Evolutionary conservation across 2,797 vertebrate species (phyloP).

Genomic region (Oryzias dopingdopingensis): DNA sequence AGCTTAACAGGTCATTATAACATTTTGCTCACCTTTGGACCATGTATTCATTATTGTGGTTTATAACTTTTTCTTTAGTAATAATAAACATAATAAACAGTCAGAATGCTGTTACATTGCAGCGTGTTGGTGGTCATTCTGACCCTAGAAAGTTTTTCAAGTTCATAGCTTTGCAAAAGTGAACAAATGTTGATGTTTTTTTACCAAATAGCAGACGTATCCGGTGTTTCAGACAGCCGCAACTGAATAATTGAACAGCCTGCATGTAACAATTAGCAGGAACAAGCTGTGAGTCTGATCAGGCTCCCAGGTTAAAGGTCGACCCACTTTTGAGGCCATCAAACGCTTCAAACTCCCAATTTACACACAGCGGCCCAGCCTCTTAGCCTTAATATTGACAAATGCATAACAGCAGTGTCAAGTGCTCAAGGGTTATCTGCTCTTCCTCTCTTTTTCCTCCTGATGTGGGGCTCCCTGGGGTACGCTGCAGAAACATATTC

Average conservation of each 20-base stretch:
- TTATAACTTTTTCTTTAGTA: too few relatives aligned
- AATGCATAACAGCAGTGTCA: constrained; percentile 83
- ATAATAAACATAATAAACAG: too few relatives aligned
- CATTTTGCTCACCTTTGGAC: too few relatives aligned
- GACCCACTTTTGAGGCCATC: constrained; percentile 52
- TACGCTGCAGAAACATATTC: constrained; percentile 86
- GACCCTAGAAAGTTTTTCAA: too few relatives aligned
- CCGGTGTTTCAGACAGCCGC: not conserved
- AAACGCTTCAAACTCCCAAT: constrained; percentile 62
- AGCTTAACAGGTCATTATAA: too few relatives aligned
- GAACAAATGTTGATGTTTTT: too few relatives aligned
- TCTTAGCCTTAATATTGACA: constrained; percentile 85
- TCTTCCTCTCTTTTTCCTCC: constrained; percentile 69
- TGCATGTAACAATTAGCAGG: constrained; percentile 63
- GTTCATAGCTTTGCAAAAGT: too few relatives aligned
- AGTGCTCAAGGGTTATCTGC: constrained; percentile 83
- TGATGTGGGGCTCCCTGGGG: constrained; percentile 85
- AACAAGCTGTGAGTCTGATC: constrained; percentile 58
- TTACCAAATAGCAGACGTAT: too few relatives aligned
- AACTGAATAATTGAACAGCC: constrained; percentile 29
- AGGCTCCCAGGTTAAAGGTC: constrained; percentile 68
- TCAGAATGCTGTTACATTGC: too few relatives aligned
- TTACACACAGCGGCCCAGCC: constrained; percentile 67
- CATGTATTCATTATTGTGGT: too few relatives aligned
- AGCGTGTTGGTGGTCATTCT: too few relatives aligned